Evolutionary conservation across 2,888 invertebrate species (phyloP).

Genomic region (Platycnemis pennipes): DNA sequence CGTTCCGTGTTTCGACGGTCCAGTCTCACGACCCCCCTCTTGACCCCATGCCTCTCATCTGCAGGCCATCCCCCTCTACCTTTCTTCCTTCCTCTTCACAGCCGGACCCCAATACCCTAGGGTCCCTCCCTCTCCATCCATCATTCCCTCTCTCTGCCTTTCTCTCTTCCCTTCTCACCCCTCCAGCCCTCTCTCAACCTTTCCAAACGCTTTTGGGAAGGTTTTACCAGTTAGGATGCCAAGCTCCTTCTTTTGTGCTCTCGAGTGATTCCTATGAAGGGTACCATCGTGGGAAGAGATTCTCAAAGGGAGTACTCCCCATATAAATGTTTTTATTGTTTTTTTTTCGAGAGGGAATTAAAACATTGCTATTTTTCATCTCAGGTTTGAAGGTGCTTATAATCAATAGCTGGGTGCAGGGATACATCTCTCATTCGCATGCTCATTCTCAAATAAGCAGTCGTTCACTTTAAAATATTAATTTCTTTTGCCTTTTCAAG

Average conservation of each 20-base stretch:
- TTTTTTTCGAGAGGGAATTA: too few relatives aligned
- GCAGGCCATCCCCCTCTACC: background rate
- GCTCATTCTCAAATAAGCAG: too few relatives aligned
- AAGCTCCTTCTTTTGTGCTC: background rate
- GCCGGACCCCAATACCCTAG: background rate
- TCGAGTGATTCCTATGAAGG: too few relatives aligned
- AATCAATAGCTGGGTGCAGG: too few relatives aligned
- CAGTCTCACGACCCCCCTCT: constrained; percentile 51
- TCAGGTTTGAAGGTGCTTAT: too few relatives aligned
- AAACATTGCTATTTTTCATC: too few relatives aligned
- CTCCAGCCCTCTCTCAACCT: background rate
- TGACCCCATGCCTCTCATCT: constrained; percentile 41
- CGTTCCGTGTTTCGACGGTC: background rate
- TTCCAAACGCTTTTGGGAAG: background rate
- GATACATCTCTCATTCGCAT: too few relatives aligned
- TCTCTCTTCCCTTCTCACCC: background rate
- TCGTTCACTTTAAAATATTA: too few relatives aligned
- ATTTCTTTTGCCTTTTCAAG: too few relatives aligned
- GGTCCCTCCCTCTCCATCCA: background rate
- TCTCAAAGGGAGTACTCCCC: too few relatives aligned
- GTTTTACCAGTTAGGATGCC: background rate
- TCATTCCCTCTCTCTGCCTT: background rate
- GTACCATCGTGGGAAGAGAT: too few relatives aligned
- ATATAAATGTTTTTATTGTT: too few relatives aligned
- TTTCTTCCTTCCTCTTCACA: background rate